Evolutionary conservation across 1,140 invertebrate genomes (phyloP), one percentile per base, ranked within the genome.

Genomic region (Anagrus nilaparvatae): DNA sequence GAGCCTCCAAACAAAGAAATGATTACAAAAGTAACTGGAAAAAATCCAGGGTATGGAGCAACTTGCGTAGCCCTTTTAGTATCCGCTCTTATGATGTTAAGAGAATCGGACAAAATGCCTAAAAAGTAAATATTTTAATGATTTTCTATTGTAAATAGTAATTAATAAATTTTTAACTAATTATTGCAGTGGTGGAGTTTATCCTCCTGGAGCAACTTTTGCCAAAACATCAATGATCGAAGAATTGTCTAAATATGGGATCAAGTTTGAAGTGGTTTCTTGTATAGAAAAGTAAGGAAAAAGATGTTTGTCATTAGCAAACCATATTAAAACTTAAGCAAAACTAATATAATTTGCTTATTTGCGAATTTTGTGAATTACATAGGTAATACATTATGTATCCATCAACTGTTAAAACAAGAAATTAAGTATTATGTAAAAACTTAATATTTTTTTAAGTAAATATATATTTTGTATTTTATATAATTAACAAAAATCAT

Each of bases 1-100:
- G 63, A 67, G 4, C 59, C 72, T 31, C 80, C 83, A 3, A 75
- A 79, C 39, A 85, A 83, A 55, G 74, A 67, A 23, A 60, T 90
- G 18, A 71, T 77, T 24, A 81, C 77, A 0, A 76, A 69, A 67
- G 69, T 81, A 19, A 61, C 63, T 3, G 78, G 75, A 13, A 54
- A 53, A 37, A 84, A 91, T 69, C 81, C 87, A 14, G 90, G 81
- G 30, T 97, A 96, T 69, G 79, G 85, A 5, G 74, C 79, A 1
- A 94, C 91, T 3, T 79, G 79, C 24, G 76, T 74, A n/a, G 71
- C 73, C 34, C 54, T 89, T 44, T 55, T 93, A 3, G 70, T 81
- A 40, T 71, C 79, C 35, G 91, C 79, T 1, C 49, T 89, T 32
- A 83, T 76, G 10, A 70, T 95, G 43, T 65, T 95, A 1, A 76